phyloP scores from a whole-genome alignment of 2,888 invertebrate genomes.

The Anodontia alba region DNA sequence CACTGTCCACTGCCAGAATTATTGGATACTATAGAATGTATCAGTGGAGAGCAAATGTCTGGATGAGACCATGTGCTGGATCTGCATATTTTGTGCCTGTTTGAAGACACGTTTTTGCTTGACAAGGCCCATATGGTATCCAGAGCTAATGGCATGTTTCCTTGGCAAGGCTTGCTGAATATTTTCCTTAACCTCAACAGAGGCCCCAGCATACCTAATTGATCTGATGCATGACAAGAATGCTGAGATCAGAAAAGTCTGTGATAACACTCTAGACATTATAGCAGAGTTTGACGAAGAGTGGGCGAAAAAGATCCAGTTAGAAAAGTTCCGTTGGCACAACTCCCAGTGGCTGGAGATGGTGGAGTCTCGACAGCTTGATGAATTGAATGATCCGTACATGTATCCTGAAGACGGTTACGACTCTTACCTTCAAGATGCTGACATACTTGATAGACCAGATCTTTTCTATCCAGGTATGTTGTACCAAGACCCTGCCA shows the following conservation, averaged over 20 bases:
- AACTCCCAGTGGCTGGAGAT: slow-evolving; percentile 99
- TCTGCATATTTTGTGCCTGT: no score
- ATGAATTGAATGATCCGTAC: slow-evolving; percentile 80
- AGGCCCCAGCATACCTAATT: slow-evolving; percentile 97
- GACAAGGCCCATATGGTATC: no score
- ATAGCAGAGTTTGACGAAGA: slow-evolving; percentile 94
- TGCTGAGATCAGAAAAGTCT: slow-evolving; percentile 95
- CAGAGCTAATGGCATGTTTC: no score
- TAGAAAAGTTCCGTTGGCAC: slow-evolving; percentile 98
- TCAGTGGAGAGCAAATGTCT: no score
- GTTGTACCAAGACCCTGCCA: no score
- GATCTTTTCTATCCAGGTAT: slow-evolving; percentile 83
- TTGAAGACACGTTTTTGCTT: no score
- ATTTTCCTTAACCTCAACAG: slow-evolving; percentile 85
- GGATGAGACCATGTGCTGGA: no score
- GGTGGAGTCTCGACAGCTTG: slow-evolving; percentile 89
- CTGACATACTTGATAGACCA: slow-evolving; percentile 83
- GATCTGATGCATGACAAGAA: slow-evolving; percentile 99
- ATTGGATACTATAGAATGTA: no score
- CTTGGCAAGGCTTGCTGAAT: neutral
- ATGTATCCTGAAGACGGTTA: slow-evolving; percentile 82
- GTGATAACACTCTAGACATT: slow-evolving; percentile 97
- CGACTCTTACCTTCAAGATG: slow-evolving; percentile 83
- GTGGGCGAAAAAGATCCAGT: slow-evolving; percentile 97
- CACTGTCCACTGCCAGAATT: no score